Conservation (phyloP, 30 jellyfish, hydroid and myxozoan species). For the Pelagia noctiluca region DNA sequence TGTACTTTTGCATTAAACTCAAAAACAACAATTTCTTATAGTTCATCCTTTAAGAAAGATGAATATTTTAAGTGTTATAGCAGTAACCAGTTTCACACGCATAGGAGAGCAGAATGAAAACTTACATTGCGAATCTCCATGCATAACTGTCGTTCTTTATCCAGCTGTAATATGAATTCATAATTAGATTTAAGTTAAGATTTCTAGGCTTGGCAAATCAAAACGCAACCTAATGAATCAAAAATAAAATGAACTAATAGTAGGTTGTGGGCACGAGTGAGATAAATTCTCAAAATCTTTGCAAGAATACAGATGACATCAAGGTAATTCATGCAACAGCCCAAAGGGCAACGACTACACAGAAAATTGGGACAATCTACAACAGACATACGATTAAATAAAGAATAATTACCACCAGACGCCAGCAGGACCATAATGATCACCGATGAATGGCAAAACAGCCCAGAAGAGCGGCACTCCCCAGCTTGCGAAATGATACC, state of each 20-base stretch:
- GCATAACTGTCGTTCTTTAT: slow-evolving; percentile 61
- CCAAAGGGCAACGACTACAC: neutral
- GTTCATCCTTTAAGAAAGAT: no score
- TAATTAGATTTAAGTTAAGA: no score
- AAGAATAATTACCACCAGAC: slow-evolving; percentile 99
- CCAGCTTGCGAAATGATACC: slow-evolving; percentile 85
- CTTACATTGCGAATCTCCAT: slow-evolving; percentile 81
- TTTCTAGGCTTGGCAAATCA: no score
- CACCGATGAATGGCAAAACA: slow-evolving; percentile 82
- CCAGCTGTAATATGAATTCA: slow-evolving; percentile 75
- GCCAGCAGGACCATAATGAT: slow-evolving; percentile 97
- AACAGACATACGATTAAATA: no score
- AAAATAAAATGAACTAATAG: neutral
- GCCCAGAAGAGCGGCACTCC: slow-evolving; percentile 88
- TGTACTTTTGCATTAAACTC: no score
- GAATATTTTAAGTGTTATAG: no score
- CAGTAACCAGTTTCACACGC: no score
- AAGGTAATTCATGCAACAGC: slow-evolving; percentile 7
- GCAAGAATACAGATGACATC: slow-evolving; percentile 14
- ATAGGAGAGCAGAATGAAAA: neutral
- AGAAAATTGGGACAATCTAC: neutral
- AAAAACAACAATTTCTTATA: no score
- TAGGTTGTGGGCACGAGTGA: no score
- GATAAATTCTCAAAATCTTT: no score
- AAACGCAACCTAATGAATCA: neutral